phyloP scores from a whole-genome alignment of 2,888 invertebrate genomes.

The Ferrisia virgata region DNA sequence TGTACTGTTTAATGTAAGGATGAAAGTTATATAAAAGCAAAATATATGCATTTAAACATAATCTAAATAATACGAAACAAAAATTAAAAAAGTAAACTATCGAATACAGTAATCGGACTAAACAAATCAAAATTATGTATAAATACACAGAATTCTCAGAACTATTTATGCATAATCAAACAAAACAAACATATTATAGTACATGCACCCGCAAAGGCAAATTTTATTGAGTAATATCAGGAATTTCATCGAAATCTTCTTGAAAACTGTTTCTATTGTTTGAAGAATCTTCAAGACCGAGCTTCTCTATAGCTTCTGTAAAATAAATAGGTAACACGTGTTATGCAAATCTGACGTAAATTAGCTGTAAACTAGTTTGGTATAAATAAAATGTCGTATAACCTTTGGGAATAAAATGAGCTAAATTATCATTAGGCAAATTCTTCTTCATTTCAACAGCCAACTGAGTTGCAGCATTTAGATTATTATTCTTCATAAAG shows the following conservation, averaged over 20 bases:
- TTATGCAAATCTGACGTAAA: not conserved
- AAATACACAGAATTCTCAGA: too few relatives aligned
- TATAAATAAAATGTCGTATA: not conserved
- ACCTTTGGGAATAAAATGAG: conserved; percentile 51
- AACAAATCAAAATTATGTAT: too few relatives aligned
- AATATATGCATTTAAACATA: too few relatives aligned
- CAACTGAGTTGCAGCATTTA: conserved; percentile 49
- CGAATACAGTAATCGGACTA: too few relatives aligned
- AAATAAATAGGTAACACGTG: not conserved
- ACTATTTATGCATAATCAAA: too few relatives aligned
- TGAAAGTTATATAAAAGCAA: too few relatives aligned
- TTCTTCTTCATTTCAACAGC: conserved; percentile 49
- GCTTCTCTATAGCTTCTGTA: conserved; percentile 45
- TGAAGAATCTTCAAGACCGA: conserved; percentile 44
- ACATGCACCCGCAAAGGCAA: not conserved
- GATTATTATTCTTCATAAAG: conserved; percentile 50
- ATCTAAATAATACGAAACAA: too few relatives aligned
- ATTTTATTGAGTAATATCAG: conserved; percentile 44
- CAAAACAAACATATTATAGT: not conserved
- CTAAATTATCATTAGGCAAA: conserved; percentile 50
- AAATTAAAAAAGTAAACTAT: too few relatives aligned
- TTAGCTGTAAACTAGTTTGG: not conserved
- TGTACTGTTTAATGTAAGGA: too few relatives aligned
- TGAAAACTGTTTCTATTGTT: conserved; percentile 29
- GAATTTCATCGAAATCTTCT: conserved; percentile 42